Percentiles rank a stretch among this genome's conserved stretches.
Conservation (phyloP, 2,113 vertebrate species). For the Spilogale gracilis region DNA sequence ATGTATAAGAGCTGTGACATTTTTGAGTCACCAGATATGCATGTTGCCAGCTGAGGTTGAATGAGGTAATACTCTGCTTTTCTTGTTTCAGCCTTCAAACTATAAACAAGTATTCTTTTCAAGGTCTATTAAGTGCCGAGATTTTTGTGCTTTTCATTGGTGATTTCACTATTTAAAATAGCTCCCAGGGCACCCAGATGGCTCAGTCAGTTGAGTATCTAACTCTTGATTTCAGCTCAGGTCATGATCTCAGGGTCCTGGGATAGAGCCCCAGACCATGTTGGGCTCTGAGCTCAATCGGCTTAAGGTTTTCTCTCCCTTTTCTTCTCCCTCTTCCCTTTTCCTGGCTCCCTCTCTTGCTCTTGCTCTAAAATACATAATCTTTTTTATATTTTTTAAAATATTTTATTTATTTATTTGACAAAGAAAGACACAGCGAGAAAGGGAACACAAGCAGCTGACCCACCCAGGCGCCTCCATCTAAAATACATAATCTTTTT, state of each 20-base stretch:
- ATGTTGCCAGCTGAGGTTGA: background rate
- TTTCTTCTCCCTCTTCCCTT: background rate
- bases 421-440: no score
- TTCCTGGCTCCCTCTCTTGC: background rate
- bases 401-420: no score
- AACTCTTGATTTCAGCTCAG: background rate
- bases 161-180: conserved; percentile 47
- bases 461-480: background rate
- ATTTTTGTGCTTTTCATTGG: background rate
- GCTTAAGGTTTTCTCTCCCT: background rate
- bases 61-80: background rate
- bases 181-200: background rate
- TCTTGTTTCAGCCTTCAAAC: background rate
- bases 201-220: background rate
- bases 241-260: background rate
- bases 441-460: no score
- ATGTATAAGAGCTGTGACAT: background rate
- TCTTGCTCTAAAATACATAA: background rate
- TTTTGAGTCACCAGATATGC: background rate
- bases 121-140: background rate
- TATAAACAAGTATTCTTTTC: background rate
- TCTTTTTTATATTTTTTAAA: background rate
- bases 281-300: background rate
- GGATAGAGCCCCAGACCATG: background rate
- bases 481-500: background rate